Conservation (phyloP, 2,888 invertebrate genomes). For the Drosophila merina region DNA sequence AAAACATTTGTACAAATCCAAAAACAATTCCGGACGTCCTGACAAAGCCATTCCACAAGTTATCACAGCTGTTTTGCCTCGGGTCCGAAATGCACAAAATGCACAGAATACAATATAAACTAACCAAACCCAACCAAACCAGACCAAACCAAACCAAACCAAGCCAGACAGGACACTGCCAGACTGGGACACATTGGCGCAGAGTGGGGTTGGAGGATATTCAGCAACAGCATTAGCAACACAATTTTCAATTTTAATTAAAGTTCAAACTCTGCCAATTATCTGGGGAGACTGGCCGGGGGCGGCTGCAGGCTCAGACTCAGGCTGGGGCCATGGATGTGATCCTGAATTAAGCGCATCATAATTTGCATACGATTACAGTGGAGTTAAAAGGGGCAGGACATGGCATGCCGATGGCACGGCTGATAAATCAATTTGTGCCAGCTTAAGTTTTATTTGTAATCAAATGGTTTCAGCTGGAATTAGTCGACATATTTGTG, state of each 20-base stretch:
- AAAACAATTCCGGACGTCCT: constrained; percentile 40
- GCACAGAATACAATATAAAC: constrained; percentile 3
- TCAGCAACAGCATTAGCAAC: constrained; percentile 44
- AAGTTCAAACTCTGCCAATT: constrained; percentile 54
- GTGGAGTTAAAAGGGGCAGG: constrained; percentile 15
- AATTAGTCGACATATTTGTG: constrained; percentile 24
- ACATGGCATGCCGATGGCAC: constrained; percentile 5
- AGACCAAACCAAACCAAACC: constrained; percentile 11
- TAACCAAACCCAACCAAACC: constrained; percentile 20
- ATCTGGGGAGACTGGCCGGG: not conserved
- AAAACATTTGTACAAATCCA: constrained; percentile 69
- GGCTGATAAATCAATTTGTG: constrained; percentile 36
- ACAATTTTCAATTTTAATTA: constrained; percentile 67
- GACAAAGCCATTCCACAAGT: constrained; percentile 29
- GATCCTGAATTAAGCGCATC: constrained; percentile 47
- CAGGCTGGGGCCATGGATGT: constrained; percentile 5
- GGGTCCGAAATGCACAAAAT: constrained; percentile 22
- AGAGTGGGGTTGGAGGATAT: not conserved
- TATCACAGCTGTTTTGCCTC: constrained; percentile 64
- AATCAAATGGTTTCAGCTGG: constrained; percentile 30
- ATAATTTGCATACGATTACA: constrained; percentile 50
- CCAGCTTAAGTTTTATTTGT: constrained; percentile 42
- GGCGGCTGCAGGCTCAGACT: no score
- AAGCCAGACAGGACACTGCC: not conserved
- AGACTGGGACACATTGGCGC: not conserved